Base-by-base conservation (phyloP, 2,888 invertebrate genomes). In the Muschampia plurimacula region DNA sequence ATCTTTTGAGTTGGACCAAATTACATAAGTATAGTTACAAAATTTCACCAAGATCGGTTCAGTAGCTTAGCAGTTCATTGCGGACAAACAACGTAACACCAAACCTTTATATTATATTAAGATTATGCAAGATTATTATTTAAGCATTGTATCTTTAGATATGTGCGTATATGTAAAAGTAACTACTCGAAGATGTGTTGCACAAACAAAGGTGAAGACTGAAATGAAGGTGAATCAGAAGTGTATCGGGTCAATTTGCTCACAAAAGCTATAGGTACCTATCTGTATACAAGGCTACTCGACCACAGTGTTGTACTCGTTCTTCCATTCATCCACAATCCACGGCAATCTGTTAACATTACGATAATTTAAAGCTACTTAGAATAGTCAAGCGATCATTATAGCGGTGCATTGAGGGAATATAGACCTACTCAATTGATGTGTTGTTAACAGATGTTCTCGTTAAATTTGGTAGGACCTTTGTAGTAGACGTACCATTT, bases 311-410 rank as follows among this genome's bases (percentile, higher is more conserved):
- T 65, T 32, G 9, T 49, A 4, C 7, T 6, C 8, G 10, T 10
- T 36, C 36, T 52, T 66, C 32, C 52, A 13, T 49, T 13, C 13
- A 22, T 22, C 22, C 22, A 22, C 22, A 22, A 22, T 22, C 22
- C 22, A 22, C 52, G 6, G 36, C 12, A 28, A 36, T 32, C 13
- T 12, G 22, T 55, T n/a, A 13, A 28, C 12, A 59, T 9, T 12
- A 41, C 41, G 41, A 57, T 67, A 67, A 67, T 57, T 67, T 67
- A 67, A 67, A 67, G 22, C 41, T 67, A 67, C 67, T 67, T 57
- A 67, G 55, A 5, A 67, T 10, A 12, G 57, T 62, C 62, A 12
- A 67, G 39, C 39, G n/a, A 66, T 52, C 5, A 28, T 65, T 65
- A 49, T n/a, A 13, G 60, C 9, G 22, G 28, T 2, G 49, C 12